Evolutionary conservation across 2,797 vertebrate species (phyloP).

Genomic region (Neostethus bicornis): DNA sequence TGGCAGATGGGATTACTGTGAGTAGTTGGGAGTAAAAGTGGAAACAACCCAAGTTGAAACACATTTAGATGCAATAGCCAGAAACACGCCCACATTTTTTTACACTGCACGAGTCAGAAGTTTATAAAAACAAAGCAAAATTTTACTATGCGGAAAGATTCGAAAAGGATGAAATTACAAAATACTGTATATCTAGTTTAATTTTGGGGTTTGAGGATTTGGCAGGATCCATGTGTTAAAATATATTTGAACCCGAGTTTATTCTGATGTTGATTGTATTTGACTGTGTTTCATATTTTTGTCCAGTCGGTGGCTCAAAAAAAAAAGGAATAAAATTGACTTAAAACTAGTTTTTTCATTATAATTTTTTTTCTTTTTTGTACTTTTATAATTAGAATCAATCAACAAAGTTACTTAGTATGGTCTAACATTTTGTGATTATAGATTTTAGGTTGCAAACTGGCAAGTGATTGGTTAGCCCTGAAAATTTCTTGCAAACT

Average conservation of each 20-base stretch:
- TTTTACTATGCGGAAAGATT: conserved; percentile 56
- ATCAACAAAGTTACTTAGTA: too few species aligned
- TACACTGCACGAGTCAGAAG: conserved; percentile 30
- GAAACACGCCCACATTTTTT: conserved; percentile 34
- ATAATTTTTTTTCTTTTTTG: too few species aligned
- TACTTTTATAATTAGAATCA: too few species aligned
- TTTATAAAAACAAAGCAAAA: conserved; percentile 43
- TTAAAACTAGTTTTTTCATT: too few species aligned
- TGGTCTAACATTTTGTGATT: too few species aligned
- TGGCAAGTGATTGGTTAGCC: too few species aligned
- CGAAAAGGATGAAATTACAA: conserved; percentile 43
- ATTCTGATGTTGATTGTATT: conserved; percentile 27
- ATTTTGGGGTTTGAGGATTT: conserved; percentile 47
- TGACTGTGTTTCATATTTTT: conserved; percentile 17
- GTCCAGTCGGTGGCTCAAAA: conserved; percentile 24
- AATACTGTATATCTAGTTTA: conserved; percentile 44
- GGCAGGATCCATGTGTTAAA: conserved; percentile 34
- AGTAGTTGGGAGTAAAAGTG: conserved; percentile 31
- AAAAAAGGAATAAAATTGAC: conserved; percentile 13
- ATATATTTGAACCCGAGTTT: conserved; percentile 14
- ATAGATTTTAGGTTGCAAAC: too few species aligned
- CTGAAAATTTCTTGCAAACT: too few species aligned
- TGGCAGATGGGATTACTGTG: conserved; percentile 42
- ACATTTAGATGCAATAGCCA: conserved; percentile 48
- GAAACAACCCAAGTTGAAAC: conserved; percentile 66